Conservation (phyloP, 2,888 invertebrate species). For the Thecocarcelia acutangulata region DNA sequence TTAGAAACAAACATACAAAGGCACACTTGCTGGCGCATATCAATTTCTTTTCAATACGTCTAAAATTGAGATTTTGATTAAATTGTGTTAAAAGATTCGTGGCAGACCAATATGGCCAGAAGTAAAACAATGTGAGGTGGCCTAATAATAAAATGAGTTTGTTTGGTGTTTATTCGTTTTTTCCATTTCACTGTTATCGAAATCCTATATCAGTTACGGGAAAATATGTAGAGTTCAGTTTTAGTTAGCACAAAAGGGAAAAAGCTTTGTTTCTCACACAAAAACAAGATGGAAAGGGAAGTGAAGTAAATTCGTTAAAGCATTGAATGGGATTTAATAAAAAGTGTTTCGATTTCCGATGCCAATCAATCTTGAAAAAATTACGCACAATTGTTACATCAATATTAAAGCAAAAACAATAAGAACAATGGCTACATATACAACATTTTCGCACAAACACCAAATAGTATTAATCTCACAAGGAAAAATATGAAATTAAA, state of each 20-base stretch:
- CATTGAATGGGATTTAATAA: constrained; percentile 71
- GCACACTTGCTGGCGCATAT: constrained; percentile 38
- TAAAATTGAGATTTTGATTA: constrained; percentile 61
- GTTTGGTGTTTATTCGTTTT: constrained; percentile 28
- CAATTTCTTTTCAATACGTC: constrained; percentile 30
- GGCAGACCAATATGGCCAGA: constrained; percentile 57
- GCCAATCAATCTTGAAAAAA: constrained; percentile 73
- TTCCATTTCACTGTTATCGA: constrained; percentile 34
- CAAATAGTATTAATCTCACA: neutral
- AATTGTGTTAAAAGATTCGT: constrained; percentile 60
- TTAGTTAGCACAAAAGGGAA: neutral
- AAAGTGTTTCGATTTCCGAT: constrained; percentile 78
- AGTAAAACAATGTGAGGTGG: constrained; percentile 40
- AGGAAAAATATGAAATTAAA: constrained; percentile 42
- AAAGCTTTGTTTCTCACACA: constrained; percentile 44
- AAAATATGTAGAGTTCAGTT: constrained; percentile 24
- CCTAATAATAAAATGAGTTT: constrained; percentile 71
- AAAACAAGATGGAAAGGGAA: constrained; percentile 71
- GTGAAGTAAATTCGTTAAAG: neutral
- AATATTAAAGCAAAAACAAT: neutral
- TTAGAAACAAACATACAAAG: constrained; percentile 8
- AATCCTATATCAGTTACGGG: constrained; percentile 43
- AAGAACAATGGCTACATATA: constrained; percentile 20
- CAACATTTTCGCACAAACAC: constrained; percentile 26
- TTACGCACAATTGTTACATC: constrained; percentile 34